Conservation (phyloP, 2,888 invertebrate species). For the Tortrix viridana region DNA sequence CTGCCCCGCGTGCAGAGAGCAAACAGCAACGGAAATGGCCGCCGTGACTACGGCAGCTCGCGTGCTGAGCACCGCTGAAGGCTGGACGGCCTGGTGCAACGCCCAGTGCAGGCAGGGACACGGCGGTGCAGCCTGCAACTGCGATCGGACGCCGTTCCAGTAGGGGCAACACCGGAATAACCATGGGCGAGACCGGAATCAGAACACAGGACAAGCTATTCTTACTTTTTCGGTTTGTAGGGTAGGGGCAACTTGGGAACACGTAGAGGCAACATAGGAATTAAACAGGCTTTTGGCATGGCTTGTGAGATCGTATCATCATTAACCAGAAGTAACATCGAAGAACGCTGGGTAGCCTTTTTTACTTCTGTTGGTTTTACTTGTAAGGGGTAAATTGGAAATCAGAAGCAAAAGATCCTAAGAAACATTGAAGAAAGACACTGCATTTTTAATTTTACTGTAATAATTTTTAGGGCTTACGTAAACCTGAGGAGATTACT, state of each 20-base stretch:
- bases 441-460: too few relatives aligned
- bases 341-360: too few relatives aligned
- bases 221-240: too few relatives aligned
- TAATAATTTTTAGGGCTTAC: too few relatives aligned
- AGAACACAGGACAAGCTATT: too few relatives aligned
- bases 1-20: conserved; percentile 68
- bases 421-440: too few relatives aligned
- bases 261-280: not conserved
- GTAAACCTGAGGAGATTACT: too few relatives aligned
- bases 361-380: too few relatives aligned
- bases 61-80: conserved; percentile 60
- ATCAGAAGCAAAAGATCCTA: too few relatives aligned
- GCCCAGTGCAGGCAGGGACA: conserved; percentile 87
- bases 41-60: conserved; percentile 39
- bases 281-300: not conserved
- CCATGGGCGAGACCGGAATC: not conserved
- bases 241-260: not conserved
- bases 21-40: conserved; percentile 26
- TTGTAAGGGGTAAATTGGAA: too few relatives aligned
- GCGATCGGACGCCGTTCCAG: conserved; percentile 87
- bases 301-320: too few relatives aligned
- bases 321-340: too few relatives aligned
- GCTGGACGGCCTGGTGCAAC: conserved; percentile 88
- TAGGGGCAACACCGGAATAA: conserved; percentile 42
- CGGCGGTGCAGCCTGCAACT: conserved; percentile 91